A percentile compares a stretch with the other conserved stretches of the same genome.
Evolutionary conservation across 2,888 invertebrate genomes (phyloP).

Genomic region (Volucella inflata): DNA sequence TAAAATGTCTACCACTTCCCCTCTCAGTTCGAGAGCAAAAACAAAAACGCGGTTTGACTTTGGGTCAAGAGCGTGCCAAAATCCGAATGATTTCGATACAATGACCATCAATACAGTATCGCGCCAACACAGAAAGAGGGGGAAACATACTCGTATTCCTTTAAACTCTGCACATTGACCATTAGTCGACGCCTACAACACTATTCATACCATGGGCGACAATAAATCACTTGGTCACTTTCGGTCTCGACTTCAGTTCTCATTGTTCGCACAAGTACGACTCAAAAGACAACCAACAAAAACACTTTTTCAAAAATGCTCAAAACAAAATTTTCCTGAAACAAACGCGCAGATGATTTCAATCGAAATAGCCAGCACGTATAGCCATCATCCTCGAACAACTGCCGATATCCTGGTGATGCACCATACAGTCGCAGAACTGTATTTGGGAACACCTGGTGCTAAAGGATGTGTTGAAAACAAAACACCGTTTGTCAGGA

Average conservation of each 20-base stretch:
- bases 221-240: slow-evolving; percentile 72
- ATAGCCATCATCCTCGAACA: slow-evolving; percentile 51
- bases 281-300: slow-evolving; percentile 62
- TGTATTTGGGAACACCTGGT: slow-evolving; percentile 61
- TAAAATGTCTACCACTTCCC: slow-evolving; percentile 54
- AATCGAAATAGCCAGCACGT: slow-evolving; percentile 10
- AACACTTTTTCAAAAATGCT: slow-evolving; percentile 63
- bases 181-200: slow-evolving; percentile 75
- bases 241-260: slow-evolving; percentile 4
- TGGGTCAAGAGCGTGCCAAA: slow-evolving; percentile 76
- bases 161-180: slow-evolving; percentile 62
- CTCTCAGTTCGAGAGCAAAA: slow-evolving; percentile 9
- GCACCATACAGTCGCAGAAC: slow-evolving; percentile 40
- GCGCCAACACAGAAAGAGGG: no score
- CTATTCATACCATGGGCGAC: slow-evolving; percentile 50
- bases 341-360: slow-evolving; percentile 70
- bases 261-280: slow-evolving; percentile 54
- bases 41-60: slow-evolving; percentile 52
- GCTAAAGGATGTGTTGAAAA: slow-evolving; percentile 39
- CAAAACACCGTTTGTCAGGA: slow-evolving; percentile 23
- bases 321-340: slow-evolving; percentile 67
- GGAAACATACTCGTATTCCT: slow-evolving; percentile 23
- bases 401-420: slow-evolving; percentile 71
- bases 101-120: slow-evolving; percentile 28
- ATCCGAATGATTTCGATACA: slow-evolving; percentile 59